Evolutionary conservation across 2,113 vertebrate genomes (phyloP).

Genomic region (Tretioscincus oriximinensis): DNA sequence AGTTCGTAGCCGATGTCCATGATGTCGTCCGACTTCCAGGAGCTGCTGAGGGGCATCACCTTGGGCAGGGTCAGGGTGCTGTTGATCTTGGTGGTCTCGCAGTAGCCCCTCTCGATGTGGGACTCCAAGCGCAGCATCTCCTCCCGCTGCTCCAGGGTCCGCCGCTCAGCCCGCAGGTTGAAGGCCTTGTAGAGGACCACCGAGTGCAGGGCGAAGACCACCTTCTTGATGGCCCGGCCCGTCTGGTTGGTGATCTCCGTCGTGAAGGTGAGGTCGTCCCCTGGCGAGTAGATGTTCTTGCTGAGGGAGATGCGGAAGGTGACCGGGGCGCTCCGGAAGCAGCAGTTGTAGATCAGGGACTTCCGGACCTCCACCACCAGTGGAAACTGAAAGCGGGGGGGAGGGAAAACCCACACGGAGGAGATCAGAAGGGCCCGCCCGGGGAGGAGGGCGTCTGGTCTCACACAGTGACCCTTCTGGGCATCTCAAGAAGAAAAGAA

Average conservation of each 20-base stretch:
- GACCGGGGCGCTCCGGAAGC: constrained; percentile 24
- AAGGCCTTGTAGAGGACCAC: constrained; percentile 40
- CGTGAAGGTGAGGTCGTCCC: constrained; percentile 41
- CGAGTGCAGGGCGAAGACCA: constrained; percentile 23
- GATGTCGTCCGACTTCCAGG: background rate
- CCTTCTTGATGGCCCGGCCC: constrained; percentile 17
- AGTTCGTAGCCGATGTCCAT: constrained; percentile 55
- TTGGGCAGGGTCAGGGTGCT: constrained; percentile 33
- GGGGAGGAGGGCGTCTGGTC: no score
- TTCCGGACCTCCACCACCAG: constrained; percentile 17
- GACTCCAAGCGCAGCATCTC: constrained; percentile 45
- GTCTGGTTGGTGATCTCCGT: constrained; percentile 54
- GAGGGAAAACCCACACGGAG: background rate
- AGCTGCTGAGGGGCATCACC: constrained; percentile 49
- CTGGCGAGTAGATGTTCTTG: constrained; percentile 12
- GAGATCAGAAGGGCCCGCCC: no score
- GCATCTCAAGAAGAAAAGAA: no score
- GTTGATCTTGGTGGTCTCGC: constrained; percentile 34
- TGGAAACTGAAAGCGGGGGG: constrained; percentile 22
- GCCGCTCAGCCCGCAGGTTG: constrained; percentile 20
- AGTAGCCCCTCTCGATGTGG: background rate
- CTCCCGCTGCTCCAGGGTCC: background rate
- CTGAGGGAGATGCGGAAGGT: constrained; percentile 30
- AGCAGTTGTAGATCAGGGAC: constrained; percentile 45
- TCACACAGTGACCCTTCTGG: no score